These are phyloP conservation scores for Herpetotheres cachinnans DNA, from an alignment of 2,113 vertebrate genomes.

Conservation along the genomic window DNA sequence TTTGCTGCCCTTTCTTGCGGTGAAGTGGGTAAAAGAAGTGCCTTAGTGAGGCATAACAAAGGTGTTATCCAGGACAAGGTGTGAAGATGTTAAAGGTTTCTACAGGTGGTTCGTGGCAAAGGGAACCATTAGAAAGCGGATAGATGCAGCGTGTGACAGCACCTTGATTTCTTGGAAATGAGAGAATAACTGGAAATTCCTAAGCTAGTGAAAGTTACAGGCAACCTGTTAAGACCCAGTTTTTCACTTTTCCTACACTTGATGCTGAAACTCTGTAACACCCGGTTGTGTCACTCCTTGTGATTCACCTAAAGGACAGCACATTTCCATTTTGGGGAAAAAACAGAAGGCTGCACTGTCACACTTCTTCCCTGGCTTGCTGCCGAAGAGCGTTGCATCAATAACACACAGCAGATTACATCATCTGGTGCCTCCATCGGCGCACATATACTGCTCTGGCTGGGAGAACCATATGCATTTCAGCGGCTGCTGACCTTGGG, in stretches of 20 bases:
- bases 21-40: accelerated
- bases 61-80: accelerated
- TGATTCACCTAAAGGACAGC: neutral
- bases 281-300: neutral
- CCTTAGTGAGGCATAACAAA: accelerated
- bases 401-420: neutral
- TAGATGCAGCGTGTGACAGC: accelerated
- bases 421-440: neutral
- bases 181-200: neutral
- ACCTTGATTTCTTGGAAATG: neutral
- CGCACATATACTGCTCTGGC: neutral
- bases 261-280: neutral
- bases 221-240: accelerated
- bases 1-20: accelerated
- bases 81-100: neutral
- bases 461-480: accelerated
- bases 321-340: neutral
- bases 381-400: neutral
- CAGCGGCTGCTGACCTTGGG: neutral
- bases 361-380: neutral
- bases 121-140: accelerated
- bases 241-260: neutral
- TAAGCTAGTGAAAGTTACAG: neutral
- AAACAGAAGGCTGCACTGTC: neutral
- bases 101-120: accelerated